A percentile compares a stretch with the other conserved stretches of the same genome.
phyloP scores from a whole-genome alignment of 2,888 invertebrate species.

The Drosophila merina region DNA sequence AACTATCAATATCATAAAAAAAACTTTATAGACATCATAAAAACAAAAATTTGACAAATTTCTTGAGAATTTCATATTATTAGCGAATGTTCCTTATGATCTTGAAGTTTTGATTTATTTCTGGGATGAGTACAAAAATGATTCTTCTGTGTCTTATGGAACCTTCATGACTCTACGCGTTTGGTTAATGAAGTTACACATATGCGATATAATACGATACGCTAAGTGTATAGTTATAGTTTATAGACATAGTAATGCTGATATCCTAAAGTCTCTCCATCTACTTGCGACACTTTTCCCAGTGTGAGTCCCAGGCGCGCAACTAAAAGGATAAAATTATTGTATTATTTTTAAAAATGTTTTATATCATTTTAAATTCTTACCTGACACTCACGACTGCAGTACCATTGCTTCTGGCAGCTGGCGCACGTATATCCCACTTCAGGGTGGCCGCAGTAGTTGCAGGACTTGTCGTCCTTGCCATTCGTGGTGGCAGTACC shows the following conservation, averaged over 20 bases:
- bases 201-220: constrained; percentile 8
- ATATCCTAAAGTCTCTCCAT: constrained; percentile 34
- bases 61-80: neutral
- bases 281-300: constrained; percentile 46
- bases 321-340: constrained; percentile 84
- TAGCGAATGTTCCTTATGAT: neutral
- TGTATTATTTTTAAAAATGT: neutral
- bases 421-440: constrained; percentile 95
- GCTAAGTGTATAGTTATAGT: constrained; percentile 32
- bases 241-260: constrained; percentile 45
- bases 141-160: constrained; percentile 6
- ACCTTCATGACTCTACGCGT: constrained; percentile 3
- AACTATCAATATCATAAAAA: neutral
- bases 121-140: constrained; percentile 26
- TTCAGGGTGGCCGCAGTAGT: constrained; percentile 92
- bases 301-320: constrained; percentile 88
- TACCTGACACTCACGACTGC: constrained; percentile 96
- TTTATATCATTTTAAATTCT: constrained; percentile 28
- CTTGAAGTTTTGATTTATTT: constrained; percentile 14
- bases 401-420: constrained; percentile 97
- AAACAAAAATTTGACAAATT: too few relatives aligned
- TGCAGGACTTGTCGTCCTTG: constrained; percentile 85
- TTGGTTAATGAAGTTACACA: constrained; percentile 23
- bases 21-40: neutral
- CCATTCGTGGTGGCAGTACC: constrained; percentile 36